A percentile compares a stretch with the other conserved stretches of the same genome.
phyloP scores from a whole-genome alignment of 2,797 vertebrate genomes.

The Syngnathus rostellatus region DNA sequence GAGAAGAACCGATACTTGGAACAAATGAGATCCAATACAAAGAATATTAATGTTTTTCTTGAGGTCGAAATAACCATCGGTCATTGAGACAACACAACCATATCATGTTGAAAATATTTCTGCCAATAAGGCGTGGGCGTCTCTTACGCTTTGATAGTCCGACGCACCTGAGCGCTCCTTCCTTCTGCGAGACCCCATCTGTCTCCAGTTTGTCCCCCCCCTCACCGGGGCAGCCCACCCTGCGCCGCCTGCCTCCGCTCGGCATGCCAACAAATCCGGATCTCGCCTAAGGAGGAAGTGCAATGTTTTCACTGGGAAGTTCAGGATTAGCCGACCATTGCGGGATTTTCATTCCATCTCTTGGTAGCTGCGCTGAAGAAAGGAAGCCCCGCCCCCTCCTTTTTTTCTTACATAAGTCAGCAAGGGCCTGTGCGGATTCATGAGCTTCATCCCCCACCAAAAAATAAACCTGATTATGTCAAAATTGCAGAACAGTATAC shows the following conservation, averaged over 20 bases:
- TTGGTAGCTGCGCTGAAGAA: conserved; percentile 42
- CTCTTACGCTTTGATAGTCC: conserved; percentile 14
- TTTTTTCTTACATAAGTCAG: conserved; percentile 46
- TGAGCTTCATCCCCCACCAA: conserved; percentile 40
- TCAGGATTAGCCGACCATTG: conserved; percentile 56
- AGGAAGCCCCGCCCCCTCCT: conserved; percentile 30
- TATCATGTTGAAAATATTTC: background rate
- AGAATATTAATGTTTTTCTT: background rate
- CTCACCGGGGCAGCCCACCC: conserved; percentile 32
- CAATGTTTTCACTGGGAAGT: conserved; percentile 66
- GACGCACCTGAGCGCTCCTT: conserved; percentile 42
- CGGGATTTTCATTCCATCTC: conserved; percentile 59
- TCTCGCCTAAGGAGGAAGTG: conserved; percentile 56
- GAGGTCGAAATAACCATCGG: too few species aligned
- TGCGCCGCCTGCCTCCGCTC: conserved; percentile 37
- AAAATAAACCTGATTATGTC: conserved; percentile 31
- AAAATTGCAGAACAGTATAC: conserved; percentile 26
- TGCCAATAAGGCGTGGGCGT: background rate
- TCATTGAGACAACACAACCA: background rate
- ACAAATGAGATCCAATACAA: background rate
- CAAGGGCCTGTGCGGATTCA: conserved; percentile 49
- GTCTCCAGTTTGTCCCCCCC: conserved; percentile 30
- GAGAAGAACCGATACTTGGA: background rate
- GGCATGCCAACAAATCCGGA: conserved; percentile 43
- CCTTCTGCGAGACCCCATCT: conserved; percentile 40